These are phyloP conservation scores for Lycodopsis pacificus DNA, from an alignment of 2,797 vertebrate species.

Conservation along the genomic window DNA sequence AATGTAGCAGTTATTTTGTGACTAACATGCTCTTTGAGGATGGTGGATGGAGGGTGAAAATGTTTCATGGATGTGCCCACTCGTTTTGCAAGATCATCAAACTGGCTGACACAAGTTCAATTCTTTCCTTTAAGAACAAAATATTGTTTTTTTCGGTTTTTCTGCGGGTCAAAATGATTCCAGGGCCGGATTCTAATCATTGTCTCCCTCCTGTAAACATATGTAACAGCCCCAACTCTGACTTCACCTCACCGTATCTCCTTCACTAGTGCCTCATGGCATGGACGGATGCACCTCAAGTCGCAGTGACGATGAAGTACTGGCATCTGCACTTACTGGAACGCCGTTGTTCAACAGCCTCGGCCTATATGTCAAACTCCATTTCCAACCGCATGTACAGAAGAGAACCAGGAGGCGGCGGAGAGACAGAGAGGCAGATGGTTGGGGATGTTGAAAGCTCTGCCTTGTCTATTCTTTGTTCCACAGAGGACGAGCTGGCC, in stretches of 20 bases:
- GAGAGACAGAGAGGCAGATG: constrained; percentile 55
- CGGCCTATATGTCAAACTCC: constrained; percentile 26
- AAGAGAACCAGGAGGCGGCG: constrained; percentile 29
- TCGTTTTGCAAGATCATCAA: not conserved
- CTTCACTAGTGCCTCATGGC: not conserved
- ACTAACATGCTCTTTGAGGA: not conserved
- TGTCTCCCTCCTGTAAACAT: not conserved
- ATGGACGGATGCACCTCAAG: not conserved
- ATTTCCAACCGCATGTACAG: constrained; percentile 16
- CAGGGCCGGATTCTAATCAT: not conserved
- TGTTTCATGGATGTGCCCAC: not conserved
- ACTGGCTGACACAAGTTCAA: too few relatives aligned
- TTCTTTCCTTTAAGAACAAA: not conserved
- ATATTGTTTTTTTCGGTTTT: not conserved
- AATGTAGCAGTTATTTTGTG: not conserved
- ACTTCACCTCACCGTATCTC: not conserved
- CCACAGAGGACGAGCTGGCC: constrained; percentile 69
- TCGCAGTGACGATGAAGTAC: not conserved
- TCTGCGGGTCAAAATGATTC: not conserved
- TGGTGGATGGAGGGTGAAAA: not conserved
- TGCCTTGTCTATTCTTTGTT: constrained; percentile 86
- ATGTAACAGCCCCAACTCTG: not conserved
- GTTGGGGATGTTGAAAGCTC: constrained; percentile 71
- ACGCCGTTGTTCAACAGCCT: constrained; percentile 9
- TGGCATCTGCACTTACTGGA: constrained; percentile 13